Evolutionary conservation across 1,140 invertebrate genomes (phyloP).

Genomic region (Nasonia vitripennis): DNA sequence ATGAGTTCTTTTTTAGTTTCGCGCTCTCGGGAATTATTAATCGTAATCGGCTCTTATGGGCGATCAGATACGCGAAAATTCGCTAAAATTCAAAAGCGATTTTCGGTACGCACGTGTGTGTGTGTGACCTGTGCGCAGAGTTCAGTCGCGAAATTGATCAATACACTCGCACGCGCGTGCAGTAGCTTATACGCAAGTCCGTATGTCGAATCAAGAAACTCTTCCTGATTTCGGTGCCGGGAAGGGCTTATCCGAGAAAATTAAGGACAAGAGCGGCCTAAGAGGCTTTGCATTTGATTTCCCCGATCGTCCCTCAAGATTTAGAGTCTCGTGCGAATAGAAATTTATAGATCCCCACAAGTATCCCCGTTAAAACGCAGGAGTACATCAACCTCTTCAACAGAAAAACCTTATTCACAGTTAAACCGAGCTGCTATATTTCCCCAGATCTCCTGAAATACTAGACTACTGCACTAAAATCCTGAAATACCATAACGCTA

Average conservation of each 20-base stretch:
- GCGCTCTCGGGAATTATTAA: not conserved
- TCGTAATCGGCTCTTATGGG: not conserved
- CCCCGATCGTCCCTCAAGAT: not conserved
- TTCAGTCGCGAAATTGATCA: no score
- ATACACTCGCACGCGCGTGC: no score
- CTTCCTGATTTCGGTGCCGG: not conserved
- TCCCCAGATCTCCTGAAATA: not conserved
- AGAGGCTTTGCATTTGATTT: not conserved
- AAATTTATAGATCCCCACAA: not conserved
- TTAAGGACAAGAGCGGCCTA: not conserved
- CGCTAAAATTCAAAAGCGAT: no score
- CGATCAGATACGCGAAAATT: not conserved
- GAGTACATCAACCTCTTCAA: not conserved
- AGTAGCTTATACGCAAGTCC: no score
- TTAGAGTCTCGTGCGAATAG: not conserved
- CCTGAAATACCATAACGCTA: conserved; percentile 5
- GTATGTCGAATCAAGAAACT: not conserved
- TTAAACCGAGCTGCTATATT: not conserved
- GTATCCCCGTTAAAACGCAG: not conserved
- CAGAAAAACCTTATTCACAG: not conserved
- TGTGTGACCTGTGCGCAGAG: no score
- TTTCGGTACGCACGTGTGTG: no score
- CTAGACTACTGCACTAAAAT: conserved; percentile 4
- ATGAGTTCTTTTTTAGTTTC: not conserved
- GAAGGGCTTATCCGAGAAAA: not conserved